These are phyloP conservation scores for Anguilla japonica DNA, from an alignment of 2,113 vertebrate genomes.

Conservation along the genomic window DNA sequence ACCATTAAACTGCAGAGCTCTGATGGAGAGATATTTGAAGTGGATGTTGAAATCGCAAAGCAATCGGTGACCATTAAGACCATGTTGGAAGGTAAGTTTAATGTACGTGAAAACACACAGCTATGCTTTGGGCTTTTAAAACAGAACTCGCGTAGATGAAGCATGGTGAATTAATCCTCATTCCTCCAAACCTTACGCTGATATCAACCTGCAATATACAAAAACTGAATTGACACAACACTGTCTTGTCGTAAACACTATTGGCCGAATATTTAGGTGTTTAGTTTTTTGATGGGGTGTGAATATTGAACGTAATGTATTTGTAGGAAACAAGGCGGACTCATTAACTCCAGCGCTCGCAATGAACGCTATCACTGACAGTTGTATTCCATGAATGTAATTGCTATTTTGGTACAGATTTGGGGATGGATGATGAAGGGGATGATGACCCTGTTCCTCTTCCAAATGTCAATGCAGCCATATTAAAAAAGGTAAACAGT, in stretches of 20 bases:
- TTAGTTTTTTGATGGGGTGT: not conserved
- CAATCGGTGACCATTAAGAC: slow-evolving; percentile 99
- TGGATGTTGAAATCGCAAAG: slow-evolving; percentile 98
- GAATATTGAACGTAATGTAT: not conserved
- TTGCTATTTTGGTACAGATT: slow-evolving; percentile 68
- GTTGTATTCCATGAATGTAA: too few relatives aligned
- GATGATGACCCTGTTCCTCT: slow-evolving; percentile 98
- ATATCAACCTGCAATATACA: too few relatives aligned
- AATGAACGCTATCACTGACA: too few relatives aligned
- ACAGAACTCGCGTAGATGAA: too few relatives aligned
- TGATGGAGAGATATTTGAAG: slow-evolving; percentile 98
- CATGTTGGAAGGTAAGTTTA: slow-evolving; percentile 92
- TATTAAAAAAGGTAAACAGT: slow-evolving; percentile 91
- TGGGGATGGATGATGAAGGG: slow-evolving; percentile 99
- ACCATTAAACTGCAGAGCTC: slow-evolving; percentile 98
- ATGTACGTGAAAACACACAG: not conserved
- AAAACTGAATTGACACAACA: too few relatives aligned
- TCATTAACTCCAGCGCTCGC: too few relatives aligned
- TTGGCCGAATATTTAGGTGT: not conserved
- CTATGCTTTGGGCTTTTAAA: not conserved
- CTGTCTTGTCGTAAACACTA: not conserved
- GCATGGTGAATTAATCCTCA: too few relatives aligned
- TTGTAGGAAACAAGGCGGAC: too few relatives aligned
- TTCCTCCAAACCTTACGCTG: too few relatives aligned
- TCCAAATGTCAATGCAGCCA: slow-evolving; percentile 97